Conservation (phyloP, 2,113 vertebrate species). For the Megaceryle torquata region DNA sequence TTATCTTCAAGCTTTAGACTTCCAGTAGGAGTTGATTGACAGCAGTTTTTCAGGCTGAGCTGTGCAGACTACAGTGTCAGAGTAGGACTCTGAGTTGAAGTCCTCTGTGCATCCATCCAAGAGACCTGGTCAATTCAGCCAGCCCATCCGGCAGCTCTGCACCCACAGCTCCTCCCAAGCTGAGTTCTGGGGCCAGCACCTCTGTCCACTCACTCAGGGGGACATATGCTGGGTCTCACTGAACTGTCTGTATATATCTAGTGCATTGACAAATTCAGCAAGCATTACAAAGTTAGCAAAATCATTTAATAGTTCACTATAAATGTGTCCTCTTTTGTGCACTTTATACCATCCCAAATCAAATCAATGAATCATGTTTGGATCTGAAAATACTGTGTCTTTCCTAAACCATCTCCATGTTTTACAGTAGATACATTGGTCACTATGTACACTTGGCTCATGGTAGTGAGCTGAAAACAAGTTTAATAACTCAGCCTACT, state of each 20-base stretch:
- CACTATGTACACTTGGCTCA: background rate
- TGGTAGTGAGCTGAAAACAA: background rate
- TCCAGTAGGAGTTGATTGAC: background rate
- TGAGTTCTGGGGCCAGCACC: rapidly evolving
- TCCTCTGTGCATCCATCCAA: background rate
- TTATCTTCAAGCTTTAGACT: background rate
- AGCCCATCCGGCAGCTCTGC: background rate
- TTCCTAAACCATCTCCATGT: background rate
- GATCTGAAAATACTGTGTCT: background rate
- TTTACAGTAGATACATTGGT: background rate
- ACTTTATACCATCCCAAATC: background rate
- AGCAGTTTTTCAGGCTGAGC: background rate
- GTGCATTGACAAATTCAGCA: background rate
- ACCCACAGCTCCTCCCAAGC: background rate
- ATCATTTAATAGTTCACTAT: background rate
- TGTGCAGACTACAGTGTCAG: background rate
- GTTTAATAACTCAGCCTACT: background rate
- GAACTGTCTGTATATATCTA: background rate
- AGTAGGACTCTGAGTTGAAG: background rate
- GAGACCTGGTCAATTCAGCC: background rate
- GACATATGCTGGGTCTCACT: background rate
- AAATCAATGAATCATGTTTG: background rate
- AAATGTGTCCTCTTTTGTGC: background rate
- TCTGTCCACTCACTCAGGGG: background rate
- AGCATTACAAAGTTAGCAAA: background rate